Evolutionary conservation across 2,888 invertebrate species (phyloP), one percentile per base, ranked within the genome.

Genomic region (Molorchus minor): DNA sequence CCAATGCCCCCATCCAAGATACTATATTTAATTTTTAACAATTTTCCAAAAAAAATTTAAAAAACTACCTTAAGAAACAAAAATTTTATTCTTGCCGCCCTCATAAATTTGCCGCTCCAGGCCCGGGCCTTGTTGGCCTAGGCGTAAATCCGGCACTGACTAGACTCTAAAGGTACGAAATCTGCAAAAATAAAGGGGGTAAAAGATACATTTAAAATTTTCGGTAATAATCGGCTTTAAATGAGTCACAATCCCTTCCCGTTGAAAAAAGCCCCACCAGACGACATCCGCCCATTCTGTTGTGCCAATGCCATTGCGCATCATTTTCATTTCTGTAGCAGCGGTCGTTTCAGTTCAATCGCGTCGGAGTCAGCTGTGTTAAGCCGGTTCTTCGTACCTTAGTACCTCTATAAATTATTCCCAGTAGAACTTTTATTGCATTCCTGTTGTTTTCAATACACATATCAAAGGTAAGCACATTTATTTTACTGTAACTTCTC

Each of bases 221-320:
- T 52, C 30, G 45, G 45, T 40, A 49, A 53, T 52, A 15, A 33
- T 36, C 30, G n/a, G 47, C 51, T 40, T 56, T 21, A 21, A 52
- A 62, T 65, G 65, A 65, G 54, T 65, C 65, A 65, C 55, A 57
- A 19, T 49, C 57, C 52, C 19, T 47, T 51, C 56, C 61, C 55
- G 33, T 47, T 46, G 35, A 30, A 47, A 55, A 58, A 56, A 51
- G 56, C 64, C 61, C 64, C 61, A 58, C 58, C 47, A 53, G 51
- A 56, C 46, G 19, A 33, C 41, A 51, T 47, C 38, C 53, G 8
- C 12, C 40, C 54, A n/a, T n/a, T n/a, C n/a, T n/a, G n/a, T n/a
- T n/a, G n/a, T n/a, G 21, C 16, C 20, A 36, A 35, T 19, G 25
- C 43, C 43, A 43, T 21, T 47, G 49, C 49, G 49, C 49, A 49